Conservation (phyloP, 2,888 invertebrate genomes). For the Tillus elongatus region DNA sequence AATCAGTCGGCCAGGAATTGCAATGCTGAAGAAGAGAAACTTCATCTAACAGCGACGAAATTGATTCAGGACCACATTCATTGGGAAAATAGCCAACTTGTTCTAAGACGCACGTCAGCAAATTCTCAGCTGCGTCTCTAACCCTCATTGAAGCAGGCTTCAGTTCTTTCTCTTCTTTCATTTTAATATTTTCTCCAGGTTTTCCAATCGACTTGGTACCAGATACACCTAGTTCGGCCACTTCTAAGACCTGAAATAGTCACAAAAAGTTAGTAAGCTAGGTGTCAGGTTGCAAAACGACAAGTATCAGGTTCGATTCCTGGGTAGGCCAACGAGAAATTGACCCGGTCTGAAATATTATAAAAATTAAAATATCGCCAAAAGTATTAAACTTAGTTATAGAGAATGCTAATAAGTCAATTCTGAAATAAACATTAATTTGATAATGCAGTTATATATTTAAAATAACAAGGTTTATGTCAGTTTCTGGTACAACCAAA, state of each 20-base stretch:
- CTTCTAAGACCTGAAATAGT: slow-evolving; percentile 57
- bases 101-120: slow-evolving; percentile 83
- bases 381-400: no score
- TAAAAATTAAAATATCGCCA: no score
- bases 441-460: no score
- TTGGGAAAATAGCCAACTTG: slow-evolving; percentile 81
- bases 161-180: slow-evolving; percentile 91
- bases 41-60: slow-evolving; percentile 84
- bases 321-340: no score
- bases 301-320: no score
- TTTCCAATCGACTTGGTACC: slow-evolving; percentile 85
- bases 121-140: slow-evolving; percentile 91
- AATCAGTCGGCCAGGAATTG: slow-evolving; percentile 50
- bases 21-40: slow-evolving; percentile 69
- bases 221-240: slow-evolving; percentile 94
- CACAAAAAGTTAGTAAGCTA: neutral
- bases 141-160: slow-evolving; percentile 98
- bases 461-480: no score
- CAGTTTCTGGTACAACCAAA: no score
- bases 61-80: slow-evolving; percentile 73
- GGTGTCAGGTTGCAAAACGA: no score
- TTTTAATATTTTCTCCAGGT: slow-evolving; percentile 78
- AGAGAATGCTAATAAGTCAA: no score
- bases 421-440: no score
- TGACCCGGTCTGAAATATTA: no score